phyloP scores from a whole-genome alignment of 2,113 vertebrate genomes.

The Martes martes region DNA sequence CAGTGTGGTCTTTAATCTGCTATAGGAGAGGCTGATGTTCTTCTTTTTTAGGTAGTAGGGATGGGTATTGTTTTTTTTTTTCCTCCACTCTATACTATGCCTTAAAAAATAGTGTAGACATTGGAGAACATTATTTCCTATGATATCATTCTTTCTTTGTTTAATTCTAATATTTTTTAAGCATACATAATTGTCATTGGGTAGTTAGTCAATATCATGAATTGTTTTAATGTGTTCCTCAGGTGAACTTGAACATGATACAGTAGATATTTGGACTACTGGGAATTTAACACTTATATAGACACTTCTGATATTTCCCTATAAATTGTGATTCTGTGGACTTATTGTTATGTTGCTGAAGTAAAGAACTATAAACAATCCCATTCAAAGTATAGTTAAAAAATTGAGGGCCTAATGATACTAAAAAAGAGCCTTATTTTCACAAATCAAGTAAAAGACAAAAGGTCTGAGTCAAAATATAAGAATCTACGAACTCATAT shows the following conservation, averaged over 20 bases:
- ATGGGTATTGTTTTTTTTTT: neutral
- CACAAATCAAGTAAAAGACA: neutral
- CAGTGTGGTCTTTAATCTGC: neutral
- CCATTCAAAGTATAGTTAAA: neutral
- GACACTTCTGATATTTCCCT: neutral
- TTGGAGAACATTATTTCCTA: neutral
- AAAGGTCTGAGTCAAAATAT: neutral
- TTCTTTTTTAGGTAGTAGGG: neutral
- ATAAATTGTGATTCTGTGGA: neutral
- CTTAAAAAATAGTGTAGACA: neutral
- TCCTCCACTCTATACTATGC: neutral
- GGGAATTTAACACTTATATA: neutral
- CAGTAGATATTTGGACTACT: neutral
- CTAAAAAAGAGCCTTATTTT: neutral
- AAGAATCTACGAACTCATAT: neutral
- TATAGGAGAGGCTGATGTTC: neutral
- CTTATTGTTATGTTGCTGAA: neutral
- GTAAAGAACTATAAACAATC: neutral
- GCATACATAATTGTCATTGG: neutral
- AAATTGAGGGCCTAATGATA: neutral
- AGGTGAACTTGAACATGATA: neutral
- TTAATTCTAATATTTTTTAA: neutral
- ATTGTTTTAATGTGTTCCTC: neutral
- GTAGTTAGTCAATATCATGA: neutral
- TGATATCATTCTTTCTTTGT: neutral